Percentiles rank a stretch among this genome's conserved stretches.
phyloP scores from a whole-genome alignment of 2,888 invertebrate genomes.

The Rhagonycha fulva region DNA sequence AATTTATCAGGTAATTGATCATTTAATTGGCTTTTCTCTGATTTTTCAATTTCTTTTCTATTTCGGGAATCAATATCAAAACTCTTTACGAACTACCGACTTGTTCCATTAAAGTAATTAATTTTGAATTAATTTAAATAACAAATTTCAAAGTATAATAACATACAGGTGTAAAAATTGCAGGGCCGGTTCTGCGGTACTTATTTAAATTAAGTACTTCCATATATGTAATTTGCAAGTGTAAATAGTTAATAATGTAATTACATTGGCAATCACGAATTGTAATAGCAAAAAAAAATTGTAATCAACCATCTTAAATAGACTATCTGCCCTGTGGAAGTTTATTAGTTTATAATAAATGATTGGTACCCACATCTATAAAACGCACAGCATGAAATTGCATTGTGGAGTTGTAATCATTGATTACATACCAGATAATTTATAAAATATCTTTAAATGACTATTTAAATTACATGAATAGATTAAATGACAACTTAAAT shows the following conservation, averaged over 20 bases:
- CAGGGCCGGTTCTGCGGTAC: not conserved
- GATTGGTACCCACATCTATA: not conserved
- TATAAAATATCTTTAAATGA: slow-evolving; percentile 1
- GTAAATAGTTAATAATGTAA: not conserved
- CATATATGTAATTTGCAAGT: not conserved
- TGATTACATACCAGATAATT: slow-evolving; percentile 2
- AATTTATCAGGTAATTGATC: too few relatives aligned
- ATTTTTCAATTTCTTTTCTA: not conserved
- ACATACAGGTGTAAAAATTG: not conserved
- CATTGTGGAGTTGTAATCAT: not conserved
- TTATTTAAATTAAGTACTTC: not conserved
- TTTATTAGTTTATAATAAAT: not conserved
- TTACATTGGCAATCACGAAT: not conserved
- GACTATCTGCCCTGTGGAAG: not conserved
- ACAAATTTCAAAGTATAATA: not conserved
- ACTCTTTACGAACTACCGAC: not conserved
- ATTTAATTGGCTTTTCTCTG: not conserved
- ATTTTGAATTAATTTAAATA: not conserved
- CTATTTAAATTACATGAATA: slow-evolving; percentile 2
- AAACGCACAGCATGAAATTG: not conserved
- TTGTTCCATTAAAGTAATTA: not conserved
- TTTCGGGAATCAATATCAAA: not conserved
- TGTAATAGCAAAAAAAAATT: not conserved
- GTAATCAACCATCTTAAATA: not conserved
- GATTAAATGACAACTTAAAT: not conserved